Evolutionary conservation across 2,113 vertebrate species (phyloP).

Genomic region (Scophthalmus maximus): DNA sequence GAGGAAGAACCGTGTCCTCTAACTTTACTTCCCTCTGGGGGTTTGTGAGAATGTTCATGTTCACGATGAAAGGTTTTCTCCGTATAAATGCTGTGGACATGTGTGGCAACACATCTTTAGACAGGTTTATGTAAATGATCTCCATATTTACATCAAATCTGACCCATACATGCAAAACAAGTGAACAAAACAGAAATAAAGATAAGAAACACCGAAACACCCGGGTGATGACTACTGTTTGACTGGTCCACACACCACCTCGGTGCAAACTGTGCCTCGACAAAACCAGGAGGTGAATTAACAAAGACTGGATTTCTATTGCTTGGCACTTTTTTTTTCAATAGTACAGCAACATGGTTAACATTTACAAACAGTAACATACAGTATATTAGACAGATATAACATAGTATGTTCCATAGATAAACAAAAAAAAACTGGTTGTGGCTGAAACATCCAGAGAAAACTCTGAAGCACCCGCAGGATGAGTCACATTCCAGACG

Average conservation of each 20-base stretch:
- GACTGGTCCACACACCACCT: constrained; percentile 29
- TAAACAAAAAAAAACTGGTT: constrained; percentile 8
- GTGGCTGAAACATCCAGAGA: constrained; percentile 25
- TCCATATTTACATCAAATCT: neutral
- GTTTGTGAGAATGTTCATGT: constrained; percentile 18
- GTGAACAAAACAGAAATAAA: constrained; percentile 19
- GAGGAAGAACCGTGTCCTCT: constrained; percentile 11
- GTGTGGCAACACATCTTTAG: constrained; percentile 26
- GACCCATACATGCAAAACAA: constrained; percentile 13
- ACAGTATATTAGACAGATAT: constrained; percentile 31
- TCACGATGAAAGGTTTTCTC: constrained; percentile 19
- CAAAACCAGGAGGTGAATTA: constrained; percentile 34
- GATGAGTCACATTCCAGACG: constrained; percentile 24
- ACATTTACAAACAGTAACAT: constrained; percentile 31
- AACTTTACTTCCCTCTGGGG: neutral
- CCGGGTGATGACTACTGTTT: constrained; percentile 33
- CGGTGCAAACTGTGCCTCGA: constrained; percentile 42
- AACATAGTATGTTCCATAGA: constrained; percentile 24
- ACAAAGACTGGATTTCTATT: constrained; percentile 42
- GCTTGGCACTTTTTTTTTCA: constrained; percentile 74
- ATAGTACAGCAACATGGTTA: constrained; percentile 41
- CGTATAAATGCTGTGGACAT: constrained; percentile 23
- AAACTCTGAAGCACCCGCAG: constrained; percentile 2
- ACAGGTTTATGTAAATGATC: constrained; percentile 20
- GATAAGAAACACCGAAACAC: constrained; percentile 9